Base-by-base conservation (phyloP, 2,888 invertebrate species). In the Ormyrus thymus region DNA sequence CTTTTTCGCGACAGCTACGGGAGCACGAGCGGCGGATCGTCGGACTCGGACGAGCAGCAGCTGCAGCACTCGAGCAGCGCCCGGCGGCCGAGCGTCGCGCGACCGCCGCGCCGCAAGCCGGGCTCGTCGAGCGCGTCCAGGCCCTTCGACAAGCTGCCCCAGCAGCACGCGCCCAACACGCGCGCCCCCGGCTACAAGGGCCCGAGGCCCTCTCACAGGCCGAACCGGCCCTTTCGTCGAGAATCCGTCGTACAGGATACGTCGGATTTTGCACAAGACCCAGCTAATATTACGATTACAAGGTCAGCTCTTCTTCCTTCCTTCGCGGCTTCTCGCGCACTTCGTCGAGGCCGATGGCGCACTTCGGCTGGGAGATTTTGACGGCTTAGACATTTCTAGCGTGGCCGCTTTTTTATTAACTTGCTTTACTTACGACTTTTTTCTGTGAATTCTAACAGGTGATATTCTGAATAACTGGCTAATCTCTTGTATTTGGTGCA, bases 161-260 rank as follows among this genome's bases (percentile, higher is more conserved):
- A 88, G 45, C 90, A 90, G 59, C 90, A 90, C 64, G 90, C 90
- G 6, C 90, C 90, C 0, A 90, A 90, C 64, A 90, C 90, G 0
- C 84, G 89, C 78, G 90, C 89, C 9, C 90, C 89, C 1, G 90
- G 90, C 3, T 90, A 89, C 83, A 90, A 86, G 48, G 90, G 76
- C 13, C 77, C 29, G 81, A 82, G 77, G 8, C 85, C 81, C 29
- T 29, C 29, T 2, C 78, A 79, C 9, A 86, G 88, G 79, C 86
- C 85, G 50, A 86, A 72, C 55, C 85, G 89, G 73, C 89, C 89
- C 6, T 90, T 84, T 79, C 86, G 89, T 82, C 83, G 90, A 78
- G 89, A 89, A 51, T 90, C 89, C 13, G 84, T 83, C 45, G 66
- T 73, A 71, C 64, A 78, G 70, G 83, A 87, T 9, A 66, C 78